A percentile compares a stretch with the other conserved stretches of the same genome.
phyloP scores from a whole-genome alignment of 1,140 invertebrate genomes.

The Diachasmimorpha longicaudata region DNA sequence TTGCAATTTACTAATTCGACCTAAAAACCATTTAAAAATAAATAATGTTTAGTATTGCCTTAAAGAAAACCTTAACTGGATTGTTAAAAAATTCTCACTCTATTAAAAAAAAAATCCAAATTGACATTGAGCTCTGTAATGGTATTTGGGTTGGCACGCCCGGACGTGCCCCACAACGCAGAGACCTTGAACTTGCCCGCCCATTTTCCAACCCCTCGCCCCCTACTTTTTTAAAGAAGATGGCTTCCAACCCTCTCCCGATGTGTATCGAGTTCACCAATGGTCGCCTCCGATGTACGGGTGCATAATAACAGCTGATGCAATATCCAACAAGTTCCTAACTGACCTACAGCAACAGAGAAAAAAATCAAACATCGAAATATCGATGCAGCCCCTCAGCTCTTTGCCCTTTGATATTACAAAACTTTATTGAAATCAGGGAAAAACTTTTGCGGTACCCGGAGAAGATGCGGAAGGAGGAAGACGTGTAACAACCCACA shows the following conservation, averaged over 20 bases:
- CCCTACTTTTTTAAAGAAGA: neutral
- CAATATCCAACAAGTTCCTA: neutral
- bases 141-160: constrained; percentile 49
- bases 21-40: too few relatives aligned
- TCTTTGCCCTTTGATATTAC: too few relatives aligned
- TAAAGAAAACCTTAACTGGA: too few relatives aligned
- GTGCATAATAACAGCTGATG: neutral
- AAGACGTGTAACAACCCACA: neutral
- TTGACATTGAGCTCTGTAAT: constrained; percentile 31
- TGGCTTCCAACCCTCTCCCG: neutral
- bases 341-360: constrained; percentile 21
- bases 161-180: constrained; percentile 46
- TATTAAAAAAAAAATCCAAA: too few relatives aligned
- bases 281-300: neutral
- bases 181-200: constrained; percentile 52
- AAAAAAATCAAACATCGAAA: neutral
- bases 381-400: too few relatives aligned
- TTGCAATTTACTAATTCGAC: too few relatives aligned
- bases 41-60: too few relatives aligned
- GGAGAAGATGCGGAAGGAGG: neutral
- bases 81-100: too few relatives aligned
- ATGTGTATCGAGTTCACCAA: neutral
- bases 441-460: too few relatives aligned
- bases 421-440: too few relatives aligned
- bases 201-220: constrained; percentile 24